Conservation (phyloP, 2,797 vertebrate genomes). For the Crocidura indochinensis region DNA sequence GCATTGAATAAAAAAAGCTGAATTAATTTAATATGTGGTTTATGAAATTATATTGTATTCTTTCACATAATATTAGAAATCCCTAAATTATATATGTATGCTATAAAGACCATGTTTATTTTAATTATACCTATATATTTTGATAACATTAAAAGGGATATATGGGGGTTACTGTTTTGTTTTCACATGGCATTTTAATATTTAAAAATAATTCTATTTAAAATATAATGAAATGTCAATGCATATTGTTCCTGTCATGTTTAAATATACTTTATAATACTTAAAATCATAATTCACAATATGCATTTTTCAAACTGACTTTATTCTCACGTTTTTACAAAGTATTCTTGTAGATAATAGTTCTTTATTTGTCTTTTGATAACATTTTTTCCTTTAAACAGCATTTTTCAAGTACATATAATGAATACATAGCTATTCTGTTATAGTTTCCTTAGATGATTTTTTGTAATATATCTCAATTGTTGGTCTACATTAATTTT, state of each 20-base stretch:
- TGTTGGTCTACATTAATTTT: not conserved
- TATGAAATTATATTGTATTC: not conserved
- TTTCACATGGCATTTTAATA: not conserved
- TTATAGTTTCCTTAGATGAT: not conserved
- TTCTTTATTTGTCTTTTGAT: slow-evolving; percentile 24
- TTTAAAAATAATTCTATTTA: no score
- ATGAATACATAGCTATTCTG: not conserved
- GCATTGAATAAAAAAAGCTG: not conserved
- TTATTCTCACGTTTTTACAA: not conserved
- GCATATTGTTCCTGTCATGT: not conserved
- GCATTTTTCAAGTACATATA: slow-evolving; percentile 31
- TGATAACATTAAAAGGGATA: not conserved
- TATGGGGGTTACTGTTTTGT: not conserved
- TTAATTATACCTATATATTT: not conserved
- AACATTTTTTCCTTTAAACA: slow-evolving; percentile 14
- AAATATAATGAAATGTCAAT: slow-evolving; percentile 19
- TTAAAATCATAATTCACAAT: not conserved
- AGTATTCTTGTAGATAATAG: slow-evolving; percentile 31
- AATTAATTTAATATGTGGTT: not conserved
- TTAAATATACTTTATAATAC: not conserved
- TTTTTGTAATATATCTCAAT: not conserved
- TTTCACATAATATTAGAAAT: not conserved
- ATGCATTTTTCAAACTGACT: not conserved
- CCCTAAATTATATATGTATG: not conserved
- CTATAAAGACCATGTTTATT: not conserved